phyloP scores from a whole-genome alignment of 2,888 invertebrate genomes.

The Brachyopa scutellaris region DNA sequence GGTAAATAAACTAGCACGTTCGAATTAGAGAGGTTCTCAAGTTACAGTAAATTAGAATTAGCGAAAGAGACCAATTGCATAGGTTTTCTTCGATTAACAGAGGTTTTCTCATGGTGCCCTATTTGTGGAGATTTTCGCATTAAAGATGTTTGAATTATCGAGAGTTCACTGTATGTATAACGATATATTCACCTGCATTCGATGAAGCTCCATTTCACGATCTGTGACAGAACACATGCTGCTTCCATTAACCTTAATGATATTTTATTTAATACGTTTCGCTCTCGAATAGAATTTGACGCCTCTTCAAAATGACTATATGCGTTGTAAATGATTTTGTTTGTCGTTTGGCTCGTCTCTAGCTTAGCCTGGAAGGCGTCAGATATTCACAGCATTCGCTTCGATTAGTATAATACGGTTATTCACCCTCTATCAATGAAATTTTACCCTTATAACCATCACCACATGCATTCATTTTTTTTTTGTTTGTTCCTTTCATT shows the following conservation, averaged over 20 bases:
- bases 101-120: too few relatives aligned
- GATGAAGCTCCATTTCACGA: background rate
- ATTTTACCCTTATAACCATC: background rate
- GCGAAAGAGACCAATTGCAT: too few relatives aligned
- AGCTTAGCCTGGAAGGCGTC: too few relatives aligned
- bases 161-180: too few relatives aligned
- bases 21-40: too few relatives aligned
- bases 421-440: background rate
- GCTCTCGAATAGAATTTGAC: background rate
- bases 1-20: too few relatives aligned
- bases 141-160: too few relatives aligned
- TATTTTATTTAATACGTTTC: background rate
- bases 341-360: background rate
- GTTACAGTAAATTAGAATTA: too few relatives aligned
- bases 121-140: too few relatives aligned
- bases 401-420: background rate
- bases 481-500: too few relatives aligned
- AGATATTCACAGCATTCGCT: background rate
- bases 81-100: too few relatives aligned
- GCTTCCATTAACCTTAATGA: background rate
- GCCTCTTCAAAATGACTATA: background rate
- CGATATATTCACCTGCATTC: background rate
- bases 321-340: background rate
- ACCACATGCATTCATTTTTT: background rate
- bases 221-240: background rate